Percentiles rank a stretch among this genome's conserved stretches.
Evolutionary conservation across 2,888 invertebrate species (phyloP).

Genomic region (Pemphredon lugubris): DNA sequence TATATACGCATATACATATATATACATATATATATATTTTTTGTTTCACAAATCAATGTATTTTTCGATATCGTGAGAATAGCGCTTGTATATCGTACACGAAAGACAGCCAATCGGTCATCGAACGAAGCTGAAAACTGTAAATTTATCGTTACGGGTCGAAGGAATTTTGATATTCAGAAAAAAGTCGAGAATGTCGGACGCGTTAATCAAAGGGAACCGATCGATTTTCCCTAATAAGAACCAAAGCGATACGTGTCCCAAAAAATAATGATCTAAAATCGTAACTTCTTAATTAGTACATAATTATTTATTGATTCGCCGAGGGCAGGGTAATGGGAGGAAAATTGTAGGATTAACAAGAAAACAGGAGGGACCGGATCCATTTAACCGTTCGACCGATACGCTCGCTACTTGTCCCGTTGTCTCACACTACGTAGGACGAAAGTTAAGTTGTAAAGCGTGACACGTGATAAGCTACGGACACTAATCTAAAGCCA

Average conservation of each 20-base stretch:
- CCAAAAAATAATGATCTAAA: background rate
- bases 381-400: constrained; percentile 24
- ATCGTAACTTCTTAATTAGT: constrained; percentile 9
- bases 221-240: background rate
- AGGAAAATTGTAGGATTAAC: constrained; percentile 19
- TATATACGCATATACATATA: constrained; percentile 57
- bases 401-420: constrained; percentile 23
- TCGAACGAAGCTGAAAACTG: background rate
- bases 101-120: background rate
- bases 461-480: constrained; percentile 47
- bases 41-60: constrained; percentile 69
- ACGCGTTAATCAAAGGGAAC: constrained; percentile 11
- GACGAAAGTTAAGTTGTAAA: constrained; percentile 18
- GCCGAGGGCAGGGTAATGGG: background rate
- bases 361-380: background rate
- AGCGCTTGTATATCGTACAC: constrained; percentile 31
- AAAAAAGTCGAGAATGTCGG: background rate
- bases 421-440: constrained; percentile 8
- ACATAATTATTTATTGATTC: constrained; percentile 17
- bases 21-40: constrained; percentile 57
- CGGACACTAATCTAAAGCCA: constrained; percentile 42
- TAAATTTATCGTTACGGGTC: background rate
- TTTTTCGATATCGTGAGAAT: constrained; percentile 69
- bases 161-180: background rate
- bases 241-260: constrained; percentile 27